A percentile compares a stretch with the other conserved stretches of the same genome.
Evolutionary conservation across 2,888 invertebrate species (phyloP).

Genomic region (Amphiduros pacificus): DNA sequence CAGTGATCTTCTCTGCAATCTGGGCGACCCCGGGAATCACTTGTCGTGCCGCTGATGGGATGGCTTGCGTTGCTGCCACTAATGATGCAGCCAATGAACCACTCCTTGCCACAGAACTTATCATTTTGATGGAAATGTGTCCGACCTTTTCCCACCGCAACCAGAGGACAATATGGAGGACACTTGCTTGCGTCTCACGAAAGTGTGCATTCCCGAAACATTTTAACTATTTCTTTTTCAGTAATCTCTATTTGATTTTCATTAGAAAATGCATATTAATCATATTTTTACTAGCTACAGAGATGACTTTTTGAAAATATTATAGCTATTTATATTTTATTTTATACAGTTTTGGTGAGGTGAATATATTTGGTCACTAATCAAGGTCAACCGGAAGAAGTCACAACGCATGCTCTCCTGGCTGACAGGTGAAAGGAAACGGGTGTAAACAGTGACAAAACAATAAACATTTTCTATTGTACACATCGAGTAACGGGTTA

Average conservation of each 20-base stretch:
- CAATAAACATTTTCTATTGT: too few species aligned
- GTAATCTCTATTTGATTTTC: not conserved
- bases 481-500: too few species aligned
- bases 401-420: too few species aligned
- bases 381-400: too few species aligned
- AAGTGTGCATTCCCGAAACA: not conserved
- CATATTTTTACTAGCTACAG: too few species aligned
- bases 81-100: constrained; percentile 7
- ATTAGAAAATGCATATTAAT: not conserved
- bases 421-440: too few species aligned
- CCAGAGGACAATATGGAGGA: constrained; percentile 1
- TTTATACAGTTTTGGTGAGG: too few species aligned
- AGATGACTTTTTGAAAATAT: too few species aligned
- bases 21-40: constrained; percentile 27
- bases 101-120: constrained; percentile 13
- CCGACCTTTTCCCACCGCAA: not conserved
- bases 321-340: too few species aligned
- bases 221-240: not conserved
- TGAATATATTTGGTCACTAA: too few species aligned
- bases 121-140: constrained; percentile 8
- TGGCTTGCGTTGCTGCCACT: constrained; percentile 36
- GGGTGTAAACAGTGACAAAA: too few species aligned
- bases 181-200: not conserved
- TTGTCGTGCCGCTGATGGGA: constrained; percentile 31
- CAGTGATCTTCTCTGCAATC: constrained; percentile 24